Base-by-base conservation (phyloP, 1,140 invertebrate species). In the Subanguina moxae region DNA sequence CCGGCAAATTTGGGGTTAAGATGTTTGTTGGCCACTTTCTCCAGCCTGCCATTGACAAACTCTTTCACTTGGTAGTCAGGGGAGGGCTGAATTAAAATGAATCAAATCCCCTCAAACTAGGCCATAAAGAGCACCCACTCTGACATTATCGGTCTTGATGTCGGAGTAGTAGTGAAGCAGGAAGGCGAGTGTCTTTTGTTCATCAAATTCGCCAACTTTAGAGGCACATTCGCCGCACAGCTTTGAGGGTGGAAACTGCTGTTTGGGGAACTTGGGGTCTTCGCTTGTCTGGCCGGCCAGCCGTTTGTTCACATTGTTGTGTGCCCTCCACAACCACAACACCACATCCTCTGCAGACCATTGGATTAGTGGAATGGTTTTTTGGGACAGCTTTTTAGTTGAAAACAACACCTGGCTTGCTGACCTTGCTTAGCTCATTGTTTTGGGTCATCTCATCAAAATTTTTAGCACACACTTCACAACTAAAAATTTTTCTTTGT, bases 281-380 rank as follows among this genome's bases (percentile, higher is more conserved):
- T 97, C 93, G 13, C 90, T 92, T 5, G 84, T 57, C 83, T 95
- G 91, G 0, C 90, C 90, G 32, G 89, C 86, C 17, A 97, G 83
- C 71, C 94, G 87, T 70, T 89, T 85, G 77, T 98, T 99, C 0
- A 93, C 93, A 83, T 89, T 88, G 84, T 97, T 97, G 80, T 98
- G 94, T 0, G 91, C 90, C 63, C 86, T 86, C 95, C 95, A 99
- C 1, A 98, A 83, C 92, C 93, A 98, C 8, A 97, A 77, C 0
- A 96, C 87, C 21, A 89, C 87, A 57, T 92, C 90, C 59, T 90
- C 86, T 67, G 87, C 85, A 52, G 42, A 57, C 43, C 3, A 28
- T 11, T 67, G 9, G n/a, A 23, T 70, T 25, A 52, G 11, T n/a
- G 21, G 68, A 66, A 15, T 57, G 27, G n/a, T n/a, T n/a, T n/a